Conservation (phyloP, 1,140 invertebrate species). For the Copidosoma floridanum region DNA sequence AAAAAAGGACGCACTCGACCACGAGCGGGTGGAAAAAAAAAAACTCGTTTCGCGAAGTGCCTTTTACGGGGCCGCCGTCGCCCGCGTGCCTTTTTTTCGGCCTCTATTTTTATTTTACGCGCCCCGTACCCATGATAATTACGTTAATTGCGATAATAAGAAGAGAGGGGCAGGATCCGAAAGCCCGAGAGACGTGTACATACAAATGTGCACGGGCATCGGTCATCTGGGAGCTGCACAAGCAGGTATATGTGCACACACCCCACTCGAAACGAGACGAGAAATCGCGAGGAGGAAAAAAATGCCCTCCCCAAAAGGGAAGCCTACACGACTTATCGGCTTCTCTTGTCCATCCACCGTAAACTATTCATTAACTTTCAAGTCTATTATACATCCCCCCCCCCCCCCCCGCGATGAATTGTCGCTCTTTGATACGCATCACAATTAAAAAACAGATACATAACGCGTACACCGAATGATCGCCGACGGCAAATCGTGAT, state of each 20-base stretch:
- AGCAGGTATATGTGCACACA: too few relatives aligned
- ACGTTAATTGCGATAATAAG: slow-evolving; percentile 11
- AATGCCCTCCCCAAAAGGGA: too few relatives aligned
- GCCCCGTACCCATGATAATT: background rate
- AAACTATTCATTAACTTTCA: background rate
- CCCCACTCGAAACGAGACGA: too few relatives aligned
- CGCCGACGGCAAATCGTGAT: background rate
- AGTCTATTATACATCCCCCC: too few relatives aligned
- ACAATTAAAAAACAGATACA: background rate
- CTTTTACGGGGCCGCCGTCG: background rate
- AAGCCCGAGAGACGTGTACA: too few relatives aligned
- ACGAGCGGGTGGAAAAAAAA: too few relatives aligned
- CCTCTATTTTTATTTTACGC: too few relatives aligned
- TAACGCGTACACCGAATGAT: too few relatives aligned
- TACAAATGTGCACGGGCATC: background rate
- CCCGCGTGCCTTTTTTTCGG: background rate
- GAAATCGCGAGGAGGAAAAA: too few relatives aligned
- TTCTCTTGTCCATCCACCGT: background rate
- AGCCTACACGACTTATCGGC: too few relatives aligned
- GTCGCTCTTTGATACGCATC: slow-evolving; percentile 13
- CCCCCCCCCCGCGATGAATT: background rate
- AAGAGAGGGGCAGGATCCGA: too few relatives aligned
- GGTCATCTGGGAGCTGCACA: background rate
- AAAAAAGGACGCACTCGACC: too few relatives aligned
- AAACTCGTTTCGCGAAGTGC: background rate